Base-by-base conservation (phyloP, 2,888 invertebrate genomes). In the Limnephilus auricula region DNA sequence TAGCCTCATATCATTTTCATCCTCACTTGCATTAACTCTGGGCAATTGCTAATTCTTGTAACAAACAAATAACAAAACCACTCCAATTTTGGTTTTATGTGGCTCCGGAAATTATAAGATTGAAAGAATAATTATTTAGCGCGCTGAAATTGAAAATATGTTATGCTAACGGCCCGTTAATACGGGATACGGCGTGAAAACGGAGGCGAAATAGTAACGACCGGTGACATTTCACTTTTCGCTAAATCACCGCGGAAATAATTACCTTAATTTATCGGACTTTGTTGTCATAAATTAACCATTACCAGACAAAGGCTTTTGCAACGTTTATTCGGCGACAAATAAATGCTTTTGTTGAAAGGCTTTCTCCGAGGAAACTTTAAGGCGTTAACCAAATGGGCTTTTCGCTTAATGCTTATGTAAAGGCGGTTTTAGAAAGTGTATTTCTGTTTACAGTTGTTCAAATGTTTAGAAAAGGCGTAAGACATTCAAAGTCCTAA, bases 51-150 rank as follows among this genome's bases (percentile, higher is more conserved):
- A 50, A 50, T 18, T 50, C 18, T 50, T 50, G 50, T 50, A 18
- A 50, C 50, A 50, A 50, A 50, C 5, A 2, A 25, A 65, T 65
- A 65, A 65, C 5, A 65, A 65, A 65, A 25, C 65, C 84, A 84
- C 84, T 34, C 40, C n/a, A 6, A 25, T 65, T 25, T 65, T 2
- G 50, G 50, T 65, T 65, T 65, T 65, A 65, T 85, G 45, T 30
- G n/a, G 50, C 18, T 37, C 85, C 85, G 85, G 85, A 85, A 85
- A 85, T 50, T 37, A 85, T 30, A 50, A 85, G 50, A 45, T n/a
- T 32, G 82, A 82, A 82, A 34, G 25, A 82, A 34, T 82, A 31
- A 82, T 65, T 65, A 25, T 82, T 82, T 82, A 10, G 34, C 34
- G 3, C 15, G 31, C 82, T 34, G 31, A 82, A 82, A 34, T 82